phyloP scores from a whole-genome alignment of 2,113 vertebrate species.

The Emydura subglobosa region DNA sequence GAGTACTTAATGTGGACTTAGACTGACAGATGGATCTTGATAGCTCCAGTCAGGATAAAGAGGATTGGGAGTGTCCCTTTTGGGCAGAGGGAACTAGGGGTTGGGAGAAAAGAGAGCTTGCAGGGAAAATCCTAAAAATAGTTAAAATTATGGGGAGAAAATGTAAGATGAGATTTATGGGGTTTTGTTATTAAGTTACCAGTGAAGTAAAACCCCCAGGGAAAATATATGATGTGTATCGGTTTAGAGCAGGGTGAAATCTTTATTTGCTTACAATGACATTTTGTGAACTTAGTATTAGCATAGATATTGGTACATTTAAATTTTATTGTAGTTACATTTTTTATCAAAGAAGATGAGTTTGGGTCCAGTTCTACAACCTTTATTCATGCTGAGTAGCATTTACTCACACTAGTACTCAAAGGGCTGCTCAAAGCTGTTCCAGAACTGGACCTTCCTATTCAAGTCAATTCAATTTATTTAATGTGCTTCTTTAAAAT shows the following conservation, averaged over 20 bases:
- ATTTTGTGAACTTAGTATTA: neutral
- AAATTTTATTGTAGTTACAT: neutral
- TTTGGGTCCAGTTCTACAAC: neutral
- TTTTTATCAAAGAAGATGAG: neutral
- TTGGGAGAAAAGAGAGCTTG: neutral
- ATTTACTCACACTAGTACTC: neutral
- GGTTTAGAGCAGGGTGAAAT: neutral
- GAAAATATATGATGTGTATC: neutral
- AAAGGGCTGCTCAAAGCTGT: neutral
- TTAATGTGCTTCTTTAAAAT: conserved; percentile 17
- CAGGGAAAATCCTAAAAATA: neutral
- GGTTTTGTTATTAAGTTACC: neutral
- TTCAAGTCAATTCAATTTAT: neutral
- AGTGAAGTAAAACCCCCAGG: neutral
- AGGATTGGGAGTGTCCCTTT: neutral
- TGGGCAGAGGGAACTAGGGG: neutral
- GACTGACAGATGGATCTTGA: neutral
- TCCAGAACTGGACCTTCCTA: neutral
- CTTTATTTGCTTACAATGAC: neutral
- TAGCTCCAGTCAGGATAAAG: neutral
- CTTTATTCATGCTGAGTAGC: neutral
- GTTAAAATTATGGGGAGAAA: neutral
- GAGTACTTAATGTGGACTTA: neutral
- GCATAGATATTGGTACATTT: neutral
- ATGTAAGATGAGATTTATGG: neutral